Evolutionary conservation across 2,888 invertebrate species (phyloP), one percentile per base, ranked within the genome.

Genomic region (Parelbella ahira): DNA sequence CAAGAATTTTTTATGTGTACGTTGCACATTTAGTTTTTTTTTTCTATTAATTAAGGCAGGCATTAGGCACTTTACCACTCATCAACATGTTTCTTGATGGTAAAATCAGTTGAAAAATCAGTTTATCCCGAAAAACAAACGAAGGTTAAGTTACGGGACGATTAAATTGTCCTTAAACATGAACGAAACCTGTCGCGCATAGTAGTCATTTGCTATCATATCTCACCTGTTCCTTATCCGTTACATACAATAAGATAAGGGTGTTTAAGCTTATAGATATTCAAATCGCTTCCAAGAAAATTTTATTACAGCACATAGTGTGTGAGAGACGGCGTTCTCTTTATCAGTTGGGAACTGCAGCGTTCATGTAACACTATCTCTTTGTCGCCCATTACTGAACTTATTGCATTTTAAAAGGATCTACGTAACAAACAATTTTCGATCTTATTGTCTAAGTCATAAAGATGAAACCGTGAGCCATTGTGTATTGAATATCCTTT

Each of bases 341-440:
- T 46, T 55, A 48, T 52, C 52, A 53, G 50, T 48, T 43, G 44
- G 45, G 47, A 52, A 50, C 50, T 49, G 49, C 49, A 47, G 45
- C 42, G 47, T 50, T 52, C 54, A 45, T 52, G 60, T 51, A 57
- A 60, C 44, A 44, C 43, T 49, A 58, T 51, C 38, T 45, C 47
- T 37, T 45, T 49, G 54, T 53, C 43, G 44, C 33, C 41, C 33
- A 34, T 42, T 34, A 42, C 41, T 42, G 33, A 13, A 28, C 34
- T 42, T 34, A 42, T 42, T 42, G 41, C 34, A 28, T 42, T 24
- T 33, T 6, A 7, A 18, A 25, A 41, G 13, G 27, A 20, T 10
- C 2, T 30, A 19, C 10, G 7, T 3, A 7, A 18, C 34, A 28
- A 2, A 7, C 11, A 12, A 34, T 8, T 28, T 28, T 28, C 8